These are phyloP conservation scores for Hylomyscus alleni DNA, from an alignment of 2,797 vertebrate species.

Conservation along the genomic window DNA sequence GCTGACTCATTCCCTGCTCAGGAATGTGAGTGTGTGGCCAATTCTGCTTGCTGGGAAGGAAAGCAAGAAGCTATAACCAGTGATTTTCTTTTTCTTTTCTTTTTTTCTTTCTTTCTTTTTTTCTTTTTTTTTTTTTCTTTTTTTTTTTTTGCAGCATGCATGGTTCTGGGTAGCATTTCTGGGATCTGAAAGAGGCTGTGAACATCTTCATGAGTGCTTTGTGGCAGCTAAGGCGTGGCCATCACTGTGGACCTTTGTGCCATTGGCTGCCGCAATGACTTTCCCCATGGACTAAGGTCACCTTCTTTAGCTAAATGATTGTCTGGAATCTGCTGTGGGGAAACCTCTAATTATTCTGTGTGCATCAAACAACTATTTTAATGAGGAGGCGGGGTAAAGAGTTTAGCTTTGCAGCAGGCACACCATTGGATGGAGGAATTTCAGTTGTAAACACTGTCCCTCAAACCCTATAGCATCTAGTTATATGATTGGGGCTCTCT, in stretches of 20 bases:
- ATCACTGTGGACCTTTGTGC: not conserved
- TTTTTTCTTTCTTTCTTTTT: too few species aligned
- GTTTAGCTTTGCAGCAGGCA: conserved; percentile 1
- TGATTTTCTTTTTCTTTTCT: too few species aligned
- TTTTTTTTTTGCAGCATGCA: not conserved
- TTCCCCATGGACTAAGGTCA: not conserved
- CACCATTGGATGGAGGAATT: not conserved
- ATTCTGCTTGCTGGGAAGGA: not conserved
- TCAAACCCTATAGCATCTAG: not conserved
- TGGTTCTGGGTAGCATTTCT: not conserved
- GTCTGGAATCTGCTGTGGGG: not conserved
- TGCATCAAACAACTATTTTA: not conserved
- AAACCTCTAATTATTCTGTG: not conserved
- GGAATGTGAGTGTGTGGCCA: not conserved
- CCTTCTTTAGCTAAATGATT: not conserved
- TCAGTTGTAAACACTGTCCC: not conserved
- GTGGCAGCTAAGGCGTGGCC: not conserved
- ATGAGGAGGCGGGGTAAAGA: not conserved
- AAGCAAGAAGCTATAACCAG: not conserved
- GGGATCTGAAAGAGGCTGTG: not conserved
- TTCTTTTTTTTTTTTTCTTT: too few species aligned
- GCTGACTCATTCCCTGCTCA: not conserved
- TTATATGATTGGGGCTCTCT: not conserved
- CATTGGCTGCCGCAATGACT: not conserved
- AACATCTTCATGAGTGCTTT: not conserved